phyloP scores from a whole-genome alignment of 2,888 invertebrate species.

The Rhagonycha fulva region DNA sequence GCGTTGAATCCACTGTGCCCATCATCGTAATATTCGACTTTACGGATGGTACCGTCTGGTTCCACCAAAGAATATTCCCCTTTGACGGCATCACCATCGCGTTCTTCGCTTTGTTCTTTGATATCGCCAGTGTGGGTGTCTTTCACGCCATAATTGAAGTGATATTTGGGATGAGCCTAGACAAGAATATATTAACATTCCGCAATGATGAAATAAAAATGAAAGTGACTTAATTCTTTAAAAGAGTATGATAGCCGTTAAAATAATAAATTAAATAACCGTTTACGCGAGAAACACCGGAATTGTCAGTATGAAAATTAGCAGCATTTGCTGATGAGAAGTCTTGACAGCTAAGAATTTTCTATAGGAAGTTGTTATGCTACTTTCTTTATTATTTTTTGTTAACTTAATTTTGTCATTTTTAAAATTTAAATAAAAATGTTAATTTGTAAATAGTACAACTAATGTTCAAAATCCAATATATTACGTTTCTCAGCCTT shows the following conservation, averaged over 20 bases:
- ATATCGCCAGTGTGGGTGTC: conserved; percentile 75
- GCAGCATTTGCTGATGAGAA: neutral
- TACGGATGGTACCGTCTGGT: conserved; percentile 66
- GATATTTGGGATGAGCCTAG: conserved; percentile 71
- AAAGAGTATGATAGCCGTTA: neutral
- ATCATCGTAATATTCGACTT: conserved; percentile 69
- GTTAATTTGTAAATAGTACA: no score
- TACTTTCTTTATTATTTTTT: neutral
- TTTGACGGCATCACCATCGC: conserved; percentile 74
- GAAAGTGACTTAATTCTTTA: neutral
- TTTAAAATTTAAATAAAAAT: neutral
- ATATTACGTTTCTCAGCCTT: no score
- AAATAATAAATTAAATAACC: neutral
- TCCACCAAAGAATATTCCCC: conserved; percentile 71
- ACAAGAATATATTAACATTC: conserved; percentile 18
- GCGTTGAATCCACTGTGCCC: conserved; percentile 62
- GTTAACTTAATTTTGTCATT: neutral
- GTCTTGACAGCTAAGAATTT: neutral
- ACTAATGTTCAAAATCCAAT: no score
- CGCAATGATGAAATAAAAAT: neutral
- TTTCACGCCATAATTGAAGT: conserved; percentile 71
- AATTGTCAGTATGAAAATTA: neutral
- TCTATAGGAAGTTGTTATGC: neutral
- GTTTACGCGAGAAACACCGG: neutral
- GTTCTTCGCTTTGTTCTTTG: conserved; percentile 70